Evolutionary conservation across 2,113 vertebrate genomes (phyloP), one percentile per base, ranked within the genome.

Genomic region (Cnemophilus loriae): DNA sequence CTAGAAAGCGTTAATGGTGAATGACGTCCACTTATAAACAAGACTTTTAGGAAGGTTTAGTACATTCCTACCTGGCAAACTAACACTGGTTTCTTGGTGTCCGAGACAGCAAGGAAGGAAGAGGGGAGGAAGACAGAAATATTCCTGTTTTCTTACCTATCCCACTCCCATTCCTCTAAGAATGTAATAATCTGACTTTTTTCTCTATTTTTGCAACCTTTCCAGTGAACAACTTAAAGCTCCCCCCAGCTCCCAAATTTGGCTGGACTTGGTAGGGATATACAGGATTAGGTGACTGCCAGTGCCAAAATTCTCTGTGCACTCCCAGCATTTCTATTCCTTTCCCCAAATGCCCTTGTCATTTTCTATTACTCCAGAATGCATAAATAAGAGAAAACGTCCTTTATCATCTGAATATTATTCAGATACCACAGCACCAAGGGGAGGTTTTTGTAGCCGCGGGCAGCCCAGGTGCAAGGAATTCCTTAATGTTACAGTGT

Each of bases 391-490:
- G 89, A 83, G 87, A 89, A 96, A 90, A 67, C 1, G n/a, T 96
- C 95, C 95, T 97, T 97, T 95, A 95, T 90, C 81, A 92, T 89
- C 84, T 96, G 87, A 95, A 92, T 94, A 97, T 96, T 93, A 94
- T 93, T 97, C 93, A 92, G 77, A 82, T 96, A 49, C 61, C 56
- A 56, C 50, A 86, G 93, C 60, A 80, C 69, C 90, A 88, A 93
- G 86, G 90, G 93, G 96, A 97, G 87, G 82, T 80, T 96, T 97
- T 96, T 84, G 78, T 97, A 68, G 94, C 97, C 8, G 37, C 4
- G 1, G 96, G 96, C 84, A 35, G 86, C 50, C 42, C 59, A 96
- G 94, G 94, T 96, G 53, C 80, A 64, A 86, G 91, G 84, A 96
- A 97, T 96, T 97, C 94, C 92, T 97, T 85, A 84, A 95, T 96